Conservation (phyloP, 2,113 vertebrate species). For the Anarrhichthys ocellatus region DNA sequence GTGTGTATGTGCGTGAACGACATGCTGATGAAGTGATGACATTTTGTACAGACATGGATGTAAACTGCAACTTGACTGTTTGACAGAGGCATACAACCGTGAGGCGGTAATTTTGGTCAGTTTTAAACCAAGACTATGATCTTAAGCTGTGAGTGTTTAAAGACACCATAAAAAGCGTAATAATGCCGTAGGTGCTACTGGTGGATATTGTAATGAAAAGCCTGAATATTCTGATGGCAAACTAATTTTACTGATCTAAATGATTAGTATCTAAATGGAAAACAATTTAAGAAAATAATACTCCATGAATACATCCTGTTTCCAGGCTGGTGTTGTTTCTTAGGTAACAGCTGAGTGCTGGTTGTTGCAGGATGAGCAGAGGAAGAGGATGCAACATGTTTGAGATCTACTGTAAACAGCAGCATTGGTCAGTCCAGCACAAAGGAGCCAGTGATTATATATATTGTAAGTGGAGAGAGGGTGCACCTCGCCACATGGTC, state of each 20-base stretch:
- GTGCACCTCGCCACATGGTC: conserved; percentile 35
- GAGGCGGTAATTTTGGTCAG: not conserved
- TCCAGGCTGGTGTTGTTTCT: not conserved
- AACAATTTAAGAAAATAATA: not conserved
- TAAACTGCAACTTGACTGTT: no score
- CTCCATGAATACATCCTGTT: not conserved
- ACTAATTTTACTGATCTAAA: not conserved
- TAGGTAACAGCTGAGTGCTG: not conserved
- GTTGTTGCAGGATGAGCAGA: not conserved
- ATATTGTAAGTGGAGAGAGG: conserved; percentile 23
- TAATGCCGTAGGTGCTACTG: not conserved
- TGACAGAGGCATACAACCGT: no score
- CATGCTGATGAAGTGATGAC: no score
- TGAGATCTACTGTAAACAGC: conserved; percentile 18
- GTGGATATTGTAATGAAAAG: not conserved
- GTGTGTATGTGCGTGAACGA: no score
- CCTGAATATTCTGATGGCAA: not conserved
- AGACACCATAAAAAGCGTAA: not conserved
- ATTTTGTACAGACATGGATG: no score
- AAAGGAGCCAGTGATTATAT: conserved; percentile 44
- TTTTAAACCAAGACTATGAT: not conserved
- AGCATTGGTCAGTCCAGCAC: conserved; percentile 13
- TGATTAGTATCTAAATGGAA: not conserved
- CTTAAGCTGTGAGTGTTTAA: not conserved
- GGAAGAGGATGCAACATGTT: conserved; percentile 5